Evolutionary conservation across 2,888 invertebrate genomes (phyloP).

Genomic region (Athalia circularis): DNA sequence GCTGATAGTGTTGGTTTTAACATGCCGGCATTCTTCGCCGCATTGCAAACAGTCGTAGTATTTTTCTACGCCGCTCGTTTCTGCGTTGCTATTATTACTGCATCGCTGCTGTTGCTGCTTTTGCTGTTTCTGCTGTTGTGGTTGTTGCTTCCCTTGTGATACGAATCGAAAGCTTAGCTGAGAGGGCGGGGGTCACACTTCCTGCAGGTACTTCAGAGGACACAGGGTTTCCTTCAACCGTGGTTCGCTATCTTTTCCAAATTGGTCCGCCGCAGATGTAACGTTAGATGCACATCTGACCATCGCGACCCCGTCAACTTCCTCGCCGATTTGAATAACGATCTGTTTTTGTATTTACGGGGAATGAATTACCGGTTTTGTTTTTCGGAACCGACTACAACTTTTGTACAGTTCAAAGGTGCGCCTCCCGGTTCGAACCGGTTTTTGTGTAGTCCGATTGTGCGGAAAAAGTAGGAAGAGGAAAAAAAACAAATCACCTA

Average conservation of each 20-base stretch:
- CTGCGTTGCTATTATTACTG: neutral
- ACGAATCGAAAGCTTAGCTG: constrained; percentile 67
- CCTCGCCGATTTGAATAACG: constrained; percentile 93
- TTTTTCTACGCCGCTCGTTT: constrained; percentile 59
- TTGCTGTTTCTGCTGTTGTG: no score
- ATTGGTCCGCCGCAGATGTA: constrained; percentile 63
- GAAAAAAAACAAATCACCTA: constrained; percentile 47
- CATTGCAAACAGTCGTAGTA: constrained; percentile 72
- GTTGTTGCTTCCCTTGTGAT: constrained; percentile 58
- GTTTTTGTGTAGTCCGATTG: no score
- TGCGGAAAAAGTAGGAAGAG: neutral
- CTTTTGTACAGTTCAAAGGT: neutral
- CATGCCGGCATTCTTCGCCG: constrained; percentile 69
- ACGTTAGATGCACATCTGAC: constrained; percentile 95
- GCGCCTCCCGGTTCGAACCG: no score
- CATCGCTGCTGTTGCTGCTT: no score
- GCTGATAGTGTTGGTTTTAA: constrained; percentile 41
- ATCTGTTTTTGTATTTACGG: constrained; percentile 83
- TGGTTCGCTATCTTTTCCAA: constrained; percentile 68
- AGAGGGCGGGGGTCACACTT: constrained; percentile 88
- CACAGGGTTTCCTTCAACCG: constrained; percentile 85
- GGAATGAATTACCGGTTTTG: neutral
- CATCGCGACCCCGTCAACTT: constrained; percentile 94
- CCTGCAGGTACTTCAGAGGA: constrained; percentile 95
- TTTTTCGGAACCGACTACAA: neutral